These are phyloP conservation scores for Pluvianellus socialis DNA, from an alignment of 2,113 vertebrate species.

Conservation along the genomic window DNA sequence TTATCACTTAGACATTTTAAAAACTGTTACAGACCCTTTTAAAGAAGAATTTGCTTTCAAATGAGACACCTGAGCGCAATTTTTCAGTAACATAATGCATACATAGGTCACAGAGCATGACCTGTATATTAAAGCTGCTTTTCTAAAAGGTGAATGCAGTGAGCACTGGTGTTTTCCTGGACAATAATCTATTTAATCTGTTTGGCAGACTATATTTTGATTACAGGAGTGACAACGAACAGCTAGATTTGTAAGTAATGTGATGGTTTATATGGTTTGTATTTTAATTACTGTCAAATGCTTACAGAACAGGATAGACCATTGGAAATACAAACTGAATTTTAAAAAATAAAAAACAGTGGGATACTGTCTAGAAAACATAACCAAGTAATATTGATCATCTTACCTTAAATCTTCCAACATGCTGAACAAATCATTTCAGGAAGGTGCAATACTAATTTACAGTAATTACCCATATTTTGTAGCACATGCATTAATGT, in stretches of 20 bases:
- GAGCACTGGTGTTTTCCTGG: not conserved
- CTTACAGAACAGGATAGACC: not conserved
- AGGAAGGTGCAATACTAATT: not conserved
- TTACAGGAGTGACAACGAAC: not conserved
- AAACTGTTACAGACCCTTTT: not conserved
- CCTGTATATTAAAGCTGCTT: not conserved
- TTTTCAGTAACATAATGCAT: not conserved
- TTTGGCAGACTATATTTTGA: not conserved
- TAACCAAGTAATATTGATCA: not conserved
- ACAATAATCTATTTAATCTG: not conserved
- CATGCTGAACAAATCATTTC: not conserved
- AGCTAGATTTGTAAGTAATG: not conserved
- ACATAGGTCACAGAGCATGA: not conserved
- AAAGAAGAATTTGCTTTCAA: not conserved
- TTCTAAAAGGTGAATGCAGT: not conserved
- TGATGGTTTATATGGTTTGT: not conserved
- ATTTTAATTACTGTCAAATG: not conserved
- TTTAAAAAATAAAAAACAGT: not conserved
- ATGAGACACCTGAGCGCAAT: rapidly evolving
- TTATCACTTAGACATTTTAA: not conserved
- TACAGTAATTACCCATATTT: not conserved
- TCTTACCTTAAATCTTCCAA: not conserved
- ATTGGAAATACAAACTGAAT: not conserved
- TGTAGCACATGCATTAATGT: not conserved
- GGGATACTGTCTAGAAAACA: not conserved